Evolutionary conservation across 30 jellyfish, hydroid and myxozoan species (phyloP).

Genomic region (Mastigias papua): DNA sequence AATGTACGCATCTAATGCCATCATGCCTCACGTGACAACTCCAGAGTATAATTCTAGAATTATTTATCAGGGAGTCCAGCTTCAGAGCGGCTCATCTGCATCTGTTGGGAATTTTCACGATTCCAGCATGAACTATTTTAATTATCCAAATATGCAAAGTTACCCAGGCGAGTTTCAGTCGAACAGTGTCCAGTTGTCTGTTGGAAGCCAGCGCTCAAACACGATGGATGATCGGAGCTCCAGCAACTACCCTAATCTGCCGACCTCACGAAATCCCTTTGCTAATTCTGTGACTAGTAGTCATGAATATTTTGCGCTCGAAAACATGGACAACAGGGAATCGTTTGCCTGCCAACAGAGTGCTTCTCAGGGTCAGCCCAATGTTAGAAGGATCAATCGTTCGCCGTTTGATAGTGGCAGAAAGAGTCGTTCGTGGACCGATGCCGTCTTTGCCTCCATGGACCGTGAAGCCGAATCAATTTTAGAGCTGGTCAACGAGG

Average conservation of each 20-base stretch:
- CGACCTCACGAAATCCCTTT: constrained; percentile 79
- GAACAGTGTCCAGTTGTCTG: constrained; percentile 51
- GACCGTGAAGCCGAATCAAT: constrained; percentile 71
- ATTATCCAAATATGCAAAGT: constrained; percentile 42
- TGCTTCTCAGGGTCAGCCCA: constrained; percentile 70
- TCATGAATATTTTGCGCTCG: constrained; percentile 70
- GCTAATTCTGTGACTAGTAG: constrained; percentile 61
- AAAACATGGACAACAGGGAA: constrained; percentile 77
- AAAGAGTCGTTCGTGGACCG: constrained; percentile 66
- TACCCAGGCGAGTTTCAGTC: constrained; percentile 49
- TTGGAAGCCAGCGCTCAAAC: constrained; percentile 64
- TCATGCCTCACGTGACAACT: constrained; percentile 67
- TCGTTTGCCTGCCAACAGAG: constrained; percentile 68
- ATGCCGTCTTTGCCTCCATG: constrained; percentile 75
- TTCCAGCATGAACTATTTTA: constrained; percentile 40
- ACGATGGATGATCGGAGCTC: constrained; percentile 64
- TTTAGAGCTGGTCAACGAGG: constrained; percentile 73
- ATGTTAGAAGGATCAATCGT: constrained; percentile 49
- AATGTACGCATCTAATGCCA: constrained; percentile 55
- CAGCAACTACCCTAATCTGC: constrained; percentile 64
- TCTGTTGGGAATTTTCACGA: constrained; percentile 34
- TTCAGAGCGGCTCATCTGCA: constrained; percentile 24
- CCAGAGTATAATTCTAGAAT: constrained; percentile 39
- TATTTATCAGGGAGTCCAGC: constrained; percentile 52
- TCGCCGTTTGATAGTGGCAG: constrained; percentile 50